Evolutionary conservation across 2,797 vertebrate genomes (phyloP).

Genomic region (Channa striata): DNA sequence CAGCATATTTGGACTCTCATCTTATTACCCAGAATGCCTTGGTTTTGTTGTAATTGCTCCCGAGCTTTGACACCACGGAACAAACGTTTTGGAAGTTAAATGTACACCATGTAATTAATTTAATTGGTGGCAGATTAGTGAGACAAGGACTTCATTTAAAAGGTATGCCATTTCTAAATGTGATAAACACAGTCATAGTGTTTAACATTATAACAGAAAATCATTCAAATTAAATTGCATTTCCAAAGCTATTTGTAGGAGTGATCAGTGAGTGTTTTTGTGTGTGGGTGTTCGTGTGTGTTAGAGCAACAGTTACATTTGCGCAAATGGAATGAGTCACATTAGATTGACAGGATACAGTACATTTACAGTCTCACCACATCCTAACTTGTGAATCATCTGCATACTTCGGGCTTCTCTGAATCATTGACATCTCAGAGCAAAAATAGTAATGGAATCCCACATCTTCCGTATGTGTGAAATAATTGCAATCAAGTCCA

Average conservation of each 20-base stretch:
- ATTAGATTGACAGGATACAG: constrained; percentile 19
- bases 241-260: constrained; percentile 26
- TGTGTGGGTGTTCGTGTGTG: not conserved
- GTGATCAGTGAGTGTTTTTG: constrained; percentile 22
- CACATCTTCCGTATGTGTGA: constrained; percentile 14
- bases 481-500: constrained; percentile 9
- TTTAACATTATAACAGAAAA: constrained; percentile 27
- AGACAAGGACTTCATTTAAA: constrained; percentile 39
- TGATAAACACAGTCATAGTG: constrained; percentile 13
- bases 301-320: constrained; percentile 25
- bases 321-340: constrained; percentile 50
- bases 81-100: constrained; percentile 25
- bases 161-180: constrained; percentile 38
- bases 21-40: constrained; percentile 19
- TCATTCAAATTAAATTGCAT: constrained; percentile 25
- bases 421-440: constrained; percentile 44
- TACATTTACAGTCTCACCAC: constrained; percentile 30
- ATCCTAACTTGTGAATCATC: constrained; percentile 53
- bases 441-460: constrained; percentile 40
- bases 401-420: constrained; percentile 20
- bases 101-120: constrained; percentile 40
- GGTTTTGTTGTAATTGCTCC: constrained; percentile 26
- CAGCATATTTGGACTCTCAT: not conserved
- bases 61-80: constrained; percentile 33
- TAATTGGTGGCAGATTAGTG: constrained; percentile 25